A percentile compares a stretch with the other conserved stretches of the same genome.
phyloP scores from a whole-genome alignment of 2,113 vertebrate species.

The Ancistrus triradiatus region DNA sequence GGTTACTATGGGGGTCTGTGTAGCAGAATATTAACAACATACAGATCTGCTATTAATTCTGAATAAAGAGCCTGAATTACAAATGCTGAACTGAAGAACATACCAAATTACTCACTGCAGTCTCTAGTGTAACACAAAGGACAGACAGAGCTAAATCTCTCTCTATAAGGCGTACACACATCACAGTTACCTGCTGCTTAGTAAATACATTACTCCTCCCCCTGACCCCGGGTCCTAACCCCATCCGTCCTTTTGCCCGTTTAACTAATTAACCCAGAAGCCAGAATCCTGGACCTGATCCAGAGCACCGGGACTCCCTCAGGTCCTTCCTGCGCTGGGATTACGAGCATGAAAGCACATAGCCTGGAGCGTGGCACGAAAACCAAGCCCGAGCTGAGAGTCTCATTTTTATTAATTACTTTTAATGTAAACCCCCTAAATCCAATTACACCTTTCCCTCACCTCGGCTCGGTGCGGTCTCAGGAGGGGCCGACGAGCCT shows the following conservation, averaged over 20 bases:
- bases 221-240: too few species aligned
- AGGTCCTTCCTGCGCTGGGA: conserved; percentile 11
- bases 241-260: conserved; percentile 49
- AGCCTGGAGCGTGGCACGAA: conserved; percentile 4
- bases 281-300: conserved; percentile 14
- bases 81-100: too few species aligned
- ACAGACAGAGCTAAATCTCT: too few species aligned
- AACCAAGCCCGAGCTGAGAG: background rate
- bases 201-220: too few species aligned
- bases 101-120: too few species aligned
- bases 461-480: conserved; percentile 39
- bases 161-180: too few species aligned
- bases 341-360: conserved; percentile 25
- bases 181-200: too few species aligned
- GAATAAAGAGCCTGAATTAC: too few species aligned
- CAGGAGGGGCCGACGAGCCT: background rate
- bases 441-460: conserved; percentile 50
- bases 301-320: conserved; percentile 28
- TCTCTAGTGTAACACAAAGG: too few species aligned
- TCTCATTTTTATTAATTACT: conserved; percentile 64
- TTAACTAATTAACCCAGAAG: conserved; percentile 61
- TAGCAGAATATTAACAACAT: too few species aligned
- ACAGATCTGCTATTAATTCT: too few species aligned
- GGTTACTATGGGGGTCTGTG: too few species aligned
- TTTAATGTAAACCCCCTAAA: conserved; percentile 60